Conservation (phyloP, 1,140 invertebrate genomes). For the Nomia melanderi region DNA sequence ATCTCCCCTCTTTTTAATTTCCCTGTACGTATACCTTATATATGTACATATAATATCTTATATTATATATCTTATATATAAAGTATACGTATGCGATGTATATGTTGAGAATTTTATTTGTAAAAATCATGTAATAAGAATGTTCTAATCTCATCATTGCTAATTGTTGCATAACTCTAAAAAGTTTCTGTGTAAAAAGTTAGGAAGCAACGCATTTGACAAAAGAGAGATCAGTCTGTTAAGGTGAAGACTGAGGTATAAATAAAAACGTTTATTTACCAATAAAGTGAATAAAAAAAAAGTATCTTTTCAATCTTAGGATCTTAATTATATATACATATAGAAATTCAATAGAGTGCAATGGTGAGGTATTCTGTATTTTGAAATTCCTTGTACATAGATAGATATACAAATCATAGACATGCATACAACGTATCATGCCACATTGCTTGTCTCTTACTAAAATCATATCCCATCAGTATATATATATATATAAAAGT, state of each 20-base stretch:
- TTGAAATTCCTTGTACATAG: conserved; percentile 42
- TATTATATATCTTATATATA: too few species aligned
- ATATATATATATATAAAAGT: conserved; percentile 20
- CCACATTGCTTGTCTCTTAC: conserved; percentile 41
- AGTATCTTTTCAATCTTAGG: conserved; percentile 7
- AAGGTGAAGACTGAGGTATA: conserved; percentile 1
- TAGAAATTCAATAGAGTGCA: conserved; percentile 20
- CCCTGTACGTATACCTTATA: background rate
- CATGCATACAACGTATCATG: conserved; percentile 26
- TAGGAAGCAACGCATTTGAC: conserved; percentile 7
- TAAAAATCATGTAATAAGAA: conserved; percentile 32
- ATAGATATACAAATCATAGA: conserved; percentile 35
- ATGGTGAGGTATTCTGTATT: conserved; percentile 39
- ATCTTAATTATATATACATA: background rate
- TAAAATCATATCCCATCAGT: conserved; percentile 32
- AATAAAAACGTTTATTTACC: conserved; percentile 27
- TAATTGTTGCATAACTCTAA: conserved; percentile 26
- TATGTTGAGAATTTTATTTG: conserved; percentile 29
- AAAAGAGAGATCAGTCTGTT: background rate
- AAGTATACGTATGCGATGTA: conserved; percentile 18
- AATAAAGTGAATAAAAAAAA: conserved; percentile 2
- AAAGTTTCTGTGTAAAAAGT: conserved; percentile 5
- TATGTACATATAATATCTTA: too few species aligned
- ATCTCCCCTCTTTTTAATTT: background rate
- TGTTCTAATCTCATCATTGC: conserved; percentile 45